Conservation (phyloP, 2,888 invertebrate species). For the Lasioglossum malachurum region DNA sequence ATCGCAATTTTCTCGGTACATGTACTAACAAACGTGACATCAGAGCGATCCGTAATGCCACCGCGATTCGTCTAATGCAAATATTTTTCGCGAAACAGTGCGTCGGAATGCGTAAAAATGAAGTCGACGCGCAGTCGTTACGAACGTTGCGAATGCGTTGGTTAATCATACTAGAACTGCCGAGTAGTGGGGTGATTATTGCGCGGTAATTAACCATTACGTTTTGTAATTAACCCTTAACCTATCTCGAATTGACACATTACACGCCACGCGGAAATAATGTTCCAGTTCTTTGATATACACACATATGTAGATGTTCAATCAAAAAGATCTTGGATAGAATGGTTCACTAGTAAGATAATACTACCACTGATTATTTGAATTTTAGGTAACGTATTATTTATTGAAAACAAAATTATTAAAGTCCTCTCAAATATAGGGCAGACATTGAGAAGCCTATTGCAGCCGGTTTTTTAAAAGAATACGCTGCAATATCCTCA, state of each 20-base stretch:
- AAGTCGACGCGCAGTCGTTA: neutral
- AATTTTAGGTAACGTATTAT: neutral
- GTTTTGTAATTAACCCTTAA: neutral
- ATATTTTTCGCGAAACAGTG: neutral
- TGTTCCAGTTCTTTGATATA: too few relatives aligned
- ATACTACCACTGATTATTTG: neutral
- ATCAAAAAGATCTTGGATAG: neutral
- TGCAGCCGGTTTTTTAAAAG: neutral
- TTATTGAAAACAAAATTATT: neutral
- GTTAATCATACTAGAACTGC: neutral
- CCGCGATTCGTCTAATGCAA: neutral
- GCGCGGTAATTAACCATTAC: neutral
- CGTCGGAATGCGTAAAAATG: neutral
- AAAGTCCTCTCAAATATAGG: neutral
- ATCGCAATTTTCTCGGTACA: neutral
- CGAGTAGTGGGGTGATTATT: neutral
- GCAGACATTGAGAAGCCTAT: neutral
- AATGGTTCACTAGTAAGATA: neutral
- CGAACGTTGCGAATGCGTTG: neutral
- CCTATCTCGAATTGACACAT: neutral
- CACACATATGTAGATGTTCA: neutral
- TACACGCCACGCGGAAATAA: neutral
- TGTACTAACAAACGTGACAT: neutral
- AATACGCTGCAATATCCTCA: neutral
- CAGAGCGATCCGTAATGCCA: neutral